A percentile compares a stretch with the other conserved stretches of the same genome.
These are phyloP conservation scores for Scaptomyza pallida DNA, from an alignment of 1,140 invertebrate genomes.

Conservation along the genomic window DNA sequence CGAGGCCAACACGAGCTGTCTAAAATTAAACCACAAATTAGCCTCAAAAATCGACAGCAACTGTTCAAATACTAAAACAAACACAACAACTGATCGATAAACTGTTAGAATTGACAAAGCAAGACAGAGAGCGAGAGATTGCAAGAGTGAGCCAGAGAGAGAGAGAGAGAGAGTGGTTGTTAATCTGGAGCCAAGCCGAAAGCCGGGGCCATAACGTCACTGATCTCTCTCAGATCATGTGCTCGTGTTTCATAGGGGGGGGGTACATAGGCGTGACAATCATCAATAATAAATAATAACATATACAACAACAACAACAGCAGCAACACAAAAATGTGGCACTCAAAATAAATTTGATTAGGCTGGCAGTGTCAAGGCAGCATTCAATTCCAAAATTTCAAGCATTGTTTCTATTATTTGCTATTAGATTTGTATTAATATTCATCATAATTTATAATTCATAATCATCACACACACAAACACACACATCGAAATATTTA, in stretches of 20 bases:
- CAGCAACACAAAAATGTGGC: conserved; percentile 8
- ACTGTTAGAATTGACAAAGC: conserved; percentile 12
- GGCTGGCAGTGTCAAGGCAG: conserved; percentile 48
- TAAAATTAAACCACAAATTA: conserved; percentile 63
- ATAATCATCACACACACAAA: conserved; percentile 18
- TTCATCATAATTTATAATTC: conserved; percentile 31
- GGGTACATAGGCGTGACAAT: conserved; percentile 25
- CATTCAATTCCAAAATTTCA: conserved; percentile 21
- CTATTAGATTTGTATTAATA: conserved; percentile 43
- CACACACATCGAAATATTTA: conserved; percentile 17
- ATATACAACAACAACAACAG: conserved; percentile 9
- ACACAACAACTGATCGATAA: conserved; percentile 55
- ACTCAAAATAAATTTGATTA: conserved; percentile 38
- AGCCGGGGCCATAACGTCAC: conserved; percentile 12
- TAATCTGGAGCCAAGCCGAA: background rate
- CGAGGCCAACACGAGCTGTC: conserved; percentile 51
- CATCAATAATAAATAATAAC: conserved; percentile 36
- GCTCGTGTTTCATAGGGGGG: background rate
- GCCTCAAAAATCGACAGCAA: conserved; percentile 48
- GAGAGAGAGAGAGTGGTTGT: no score
- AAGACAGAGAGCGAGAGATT: no score
- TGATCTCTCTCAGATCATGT: conserved; percentile 16
- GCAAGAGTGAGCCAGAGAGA: no score
- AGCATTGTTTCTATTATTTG: conserved; percentile 15
- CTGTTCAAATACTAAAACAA: conserved; percentile 55